phyloP scores from a whole-genome alignment of 2,888 invertebrate species.

The Hoplodrina ambigua region DNA sequence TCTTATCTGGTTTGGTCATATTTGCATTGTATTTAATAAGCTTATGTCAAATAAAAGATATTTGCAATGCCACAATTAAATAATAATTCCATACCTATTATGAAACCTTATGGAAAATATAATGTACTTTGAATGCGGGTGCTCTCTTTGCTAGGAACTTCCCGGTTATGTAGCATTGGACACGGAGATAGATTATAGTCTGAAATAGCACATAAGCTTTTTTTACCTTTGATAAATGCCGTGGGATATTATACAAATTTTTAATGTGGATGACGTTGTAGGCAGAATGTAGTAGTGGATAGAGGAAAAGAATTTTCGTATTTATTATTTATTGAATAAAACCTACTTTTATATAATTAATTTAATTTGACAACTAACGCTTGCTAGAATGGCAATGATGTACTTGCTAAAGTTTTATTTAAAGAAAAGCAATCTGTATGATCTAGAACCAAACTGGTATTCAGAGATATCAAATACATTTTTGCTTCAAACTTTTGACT shows the following conservation, averaged over 20 bases:
- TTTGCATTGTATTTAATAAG: slow-evolving; percentile 8
- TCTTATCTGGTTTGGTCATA: slow-evolving; percentile 2
- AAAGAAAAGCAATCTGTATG: background rate
- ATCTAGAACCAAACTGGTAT: background rate
- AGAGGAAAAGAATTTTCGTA: too few relatives aligned
- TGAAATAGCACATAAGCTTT: too few relatives aligned
- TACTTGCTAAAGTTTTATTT: too few relatives aligned
- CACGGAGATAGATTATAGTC: too few relatives aligned
- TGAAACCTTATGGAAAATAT: too few relatives aligned
- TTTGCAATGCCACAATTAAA: background rate
- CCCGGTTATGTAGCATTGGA: background rate
- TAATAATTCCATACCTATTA: background rate
- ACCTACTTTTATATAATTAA: background rate
- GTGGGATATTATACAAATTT: too few relatives aligned
- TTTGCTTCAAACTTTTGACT: slow-evolving; percentile 1
- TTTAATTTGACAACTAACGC: too few relatives aligned
- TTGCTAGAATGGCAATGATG: background rate
- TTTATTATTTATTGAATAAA: too few relatives aligned
- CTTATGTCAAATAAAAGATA: background rate
- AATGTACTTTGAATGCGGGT: too few relatives aligned
- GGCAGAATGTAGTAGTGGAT: too few relatives aligned
- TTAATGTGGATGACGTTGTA: too few relatives aligned
- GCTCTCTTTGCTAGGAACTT: background rate
- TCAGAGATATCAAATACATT: background rate
- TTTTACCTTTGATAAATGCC: too few relatives aligned